Base-by-base conservation (phyloP, 2,113 vertebrate species). In the Amblyornis subalaris region DNA sequence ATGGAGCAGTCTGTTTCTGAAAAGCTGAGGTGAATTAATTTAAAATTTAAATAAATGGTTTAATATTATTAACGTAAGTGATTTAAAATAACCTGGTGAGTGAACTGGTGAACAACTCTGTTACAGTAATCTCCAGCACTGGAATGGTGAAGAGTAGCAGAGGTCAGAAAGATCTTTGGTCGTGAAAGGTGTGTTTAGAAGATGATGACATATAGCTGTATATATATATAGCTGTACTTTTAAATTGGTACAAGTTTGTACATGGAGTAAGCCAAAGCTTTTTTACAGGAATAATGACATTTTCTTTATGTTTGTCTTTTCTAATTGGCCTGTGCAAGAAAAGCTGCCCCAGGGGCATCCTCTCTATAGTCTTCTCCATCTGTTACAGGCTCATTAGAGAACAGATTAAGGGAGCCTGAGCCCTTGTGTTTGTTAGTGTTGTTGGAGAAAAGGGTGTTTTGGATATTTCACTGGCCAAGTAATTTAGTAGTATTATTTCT, bases 181-280 rank as follows among this genome's bases (percentile, higher is more conserved):
- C 66, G 21, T 70, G 60, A 77, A 81, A 81, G 47, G n/a, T 58
- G 8, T 7, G 1, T 61, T 90, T 80, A 62, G 86, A 86, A 50
- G n/a, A 65, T 0, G 0, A 48, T 35, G 28, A 26, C 18, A 7
- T 25, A 26, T 3, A 50, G n/a, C 16, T 74, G 2, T 54, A 2
- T 18, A 1, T 70, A 1, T 51, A 3, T 55, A 38, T 33, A 80
- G 19, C 47, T 71, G 21, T 73, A 36, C 35, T 91, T 89, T 81
- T 67, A 28, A 84, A 67, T 66, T 29, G 38, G 4, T 69, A 29
- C 20, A 45, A 33, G 12, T 66, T 73, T 76, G 22, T 93, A 65
- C 6, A 4, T 70, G 60, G 75, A 82, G 35, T 85, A 73, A 91
- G 26, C 15, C 9, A 2, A 57, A 66, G 15, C 4, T 10, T 47